Percentiles rank a stretch among this genome's conserved stretches.
Conservation (phyloP, 2,113 vertebrate genomes). For the Ornithorhynchus anatinus region DNA sequence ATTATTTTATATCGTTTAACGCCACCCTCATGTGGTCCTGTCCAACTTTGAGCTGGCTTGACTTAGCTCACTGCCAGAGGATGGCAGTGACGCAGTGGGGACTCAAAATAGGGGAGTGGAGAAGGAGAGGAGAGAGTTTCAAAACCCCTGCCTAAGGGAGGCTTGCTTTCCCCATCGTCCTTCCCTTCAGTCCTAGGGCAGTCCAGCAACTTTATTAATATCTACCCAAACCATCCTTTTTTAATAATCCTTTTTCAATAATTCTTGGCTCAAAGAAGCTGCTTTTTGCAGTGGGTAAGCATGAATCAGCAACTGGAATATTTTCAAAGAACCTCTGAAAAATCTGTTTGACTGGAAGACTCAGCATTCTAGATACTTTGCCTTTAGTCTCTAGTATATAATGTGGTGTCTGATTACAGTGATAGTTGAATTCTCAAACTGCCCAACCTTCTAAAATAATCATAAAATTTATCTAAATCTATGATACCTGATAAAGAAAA, state of each 20-base stretch:
- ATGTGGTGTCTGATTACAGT: neutral
- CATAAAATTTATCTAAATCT: no score
- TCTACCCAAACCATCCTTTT: slow-evolving; percentile 23
- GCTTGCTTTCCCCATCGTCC: no score
- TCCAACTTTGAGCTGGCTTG: no score
- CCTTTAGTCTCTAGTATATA: fast-evolving
- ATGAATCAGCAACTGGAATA: slow-evolving; percentile 52
- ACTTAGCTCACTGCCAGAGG: no score
- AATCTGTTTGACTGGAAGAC: slow-evolving; percentile 2
- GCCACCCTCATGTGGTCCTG: neutral
- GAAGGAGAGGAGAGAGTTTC: no score
- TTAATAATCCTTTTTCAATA: slow-evolving; percentile 39
- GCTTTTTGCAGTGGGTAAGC: neutral
- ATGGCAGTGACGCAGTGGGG: no score
- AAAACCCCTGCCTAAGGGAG: no score
- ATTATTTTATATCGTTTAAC: neutral
- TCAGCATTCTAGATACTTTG: neutral
- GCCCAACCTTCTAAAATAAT: no score
- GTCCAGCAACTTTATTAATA: slow-evolving; percentile 29
- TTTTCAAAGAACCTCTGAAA: slow-evolving; percentile 38
- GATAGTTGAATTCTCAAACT: neutral
- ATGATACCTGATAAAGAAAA: no score
- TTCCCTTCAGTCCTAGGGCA: no score
- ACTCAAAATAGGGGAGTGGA: no score
- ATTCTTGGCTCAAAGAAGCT: slow-evolving; percentile 26